Evolutionary conservation across 2,797 vertebrate species (phyloP), one percentile per base, ranked within the genome.

Genomic region (Molossus alvarezi): DNA sequence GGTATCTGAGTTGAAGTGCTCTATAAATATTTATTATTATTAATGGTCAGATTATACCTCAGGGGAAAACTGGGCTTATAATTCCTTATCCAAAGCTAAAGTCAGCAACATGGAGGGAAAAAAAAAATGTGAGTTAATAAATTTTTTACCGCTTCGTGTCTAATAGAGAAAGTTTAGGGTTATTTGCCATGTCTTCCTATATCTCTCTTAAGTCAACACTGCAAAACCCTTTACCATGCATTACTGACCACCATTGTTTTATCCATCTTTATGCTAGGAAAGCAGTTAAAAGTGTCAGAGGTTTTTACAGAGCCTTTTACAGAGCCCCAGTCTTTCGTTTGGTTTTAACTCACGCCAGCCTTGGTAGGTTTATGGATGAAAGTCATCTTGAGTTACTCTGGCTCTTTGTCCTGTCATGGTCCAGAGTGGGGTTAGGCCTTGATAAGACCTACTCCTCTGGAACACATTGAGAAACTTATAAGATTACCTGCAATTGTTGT

Each of bases 1-100:
- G 41, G 5, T 53, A 45, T 23, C 33, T 71, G 29, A 60, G 3
- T 27, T 73, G 29, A 86, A 81, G 57, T 77, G 18, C 6, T 85
- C 62, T 88, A 77, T 69, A 69, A 33, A 71, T 58, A 69, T 27
- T 92, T 88, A 80, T 51, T 77, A 57, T 84, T 92, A 64, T 55
- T 58, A 91, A 91, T 33, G 27, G 9, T 57, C 27, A 83, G 76
- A 90, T 69, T 94, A 48, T 71, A 71, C 20, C 72, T 81, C 58
- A 92, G 84, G 25, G 60, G 20, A 91, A 95, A 95, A 85, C 3
- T 25, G 9, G 33, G 8, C 7, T 83, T 81, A 41, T 8, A 82
- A 73, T 91, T 91, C 11, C 14, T 9, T 77, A 25, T 33, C 25
- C 27, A 88, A 88, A 92, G 37, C 33, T 64, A 55, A 88, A 88